Evolutionary conservation across 1,140 invertebrate genomes (phyloP).

Genomic region (Caenorhabditis elegans): DNA sequence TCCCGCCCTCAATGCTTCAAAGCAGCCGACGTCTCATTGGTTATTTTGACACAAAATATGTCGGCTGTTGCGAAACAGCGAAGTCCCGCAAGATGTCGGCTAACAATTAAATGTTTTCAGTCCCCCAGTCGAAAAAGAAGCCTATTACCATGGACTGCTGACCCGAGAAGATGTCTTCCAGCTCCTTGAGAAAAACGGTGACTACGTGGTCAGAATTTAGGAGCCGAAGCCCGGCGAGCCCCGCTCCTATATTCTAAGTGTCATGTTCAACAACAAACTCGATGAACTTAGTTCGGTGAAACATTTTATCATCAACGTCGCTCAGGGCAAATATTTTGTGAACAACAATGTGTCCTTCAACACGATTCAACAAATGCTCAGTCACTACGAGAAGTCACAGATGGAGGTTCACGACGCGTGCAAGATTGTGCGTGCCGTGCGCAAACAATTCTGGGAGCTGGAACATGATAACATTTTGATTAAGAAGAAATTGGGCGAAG

Average conservation of each 20-base stretch:
- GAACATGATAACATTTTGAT: neutral
- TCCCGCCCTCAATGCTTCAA: too few relatives aligned
- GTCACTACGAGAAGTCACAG: constrained; percentile 18
- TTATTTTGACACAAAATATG: too few relatives aligned
- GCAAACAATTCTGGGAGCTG: constrained; percentile 32
- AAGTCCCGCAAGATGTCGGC: too few relatives aligned
- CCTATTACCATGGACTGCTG: constrained; percentile 42
- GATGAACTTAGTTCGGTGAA: constrained; percentile 26
- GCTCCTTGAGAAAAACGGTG: constrained; percentile 31
- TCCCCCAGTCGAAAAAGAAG: constrained; percentile 36
- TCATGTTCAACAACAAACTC: constrained; percentile 35
- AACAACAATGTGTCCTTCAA: constrained; percentile 34
- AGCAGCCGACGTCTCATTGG: too few relatives aligned
- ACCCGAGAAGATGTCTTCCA: constrained; percentile 40
- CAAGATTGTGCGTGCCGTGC: neutral
- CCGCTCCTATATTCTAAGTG: constrained; percentile 33
- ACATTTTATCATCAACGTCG: constrained; percentile 35
- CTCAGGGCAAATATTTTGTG: constrained; percentile 28
- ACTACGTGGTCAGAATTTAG: constrained; percentile 35
- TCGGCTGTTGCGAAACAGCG: too few relatives aligned
- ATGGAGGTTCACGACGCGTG: neutral
- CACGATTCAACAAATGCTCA: constrained; percentile 27
- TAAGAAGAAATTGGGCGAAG: constrained; percentile 52
- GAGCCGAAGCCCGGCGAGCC: constrained; percentile 32
- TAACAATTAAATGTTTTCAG: too few relatives aligned